phyloP scores from a whole-genome alignment of 2,888 invertebrate species.

The Synergus japonicus region DNA sequence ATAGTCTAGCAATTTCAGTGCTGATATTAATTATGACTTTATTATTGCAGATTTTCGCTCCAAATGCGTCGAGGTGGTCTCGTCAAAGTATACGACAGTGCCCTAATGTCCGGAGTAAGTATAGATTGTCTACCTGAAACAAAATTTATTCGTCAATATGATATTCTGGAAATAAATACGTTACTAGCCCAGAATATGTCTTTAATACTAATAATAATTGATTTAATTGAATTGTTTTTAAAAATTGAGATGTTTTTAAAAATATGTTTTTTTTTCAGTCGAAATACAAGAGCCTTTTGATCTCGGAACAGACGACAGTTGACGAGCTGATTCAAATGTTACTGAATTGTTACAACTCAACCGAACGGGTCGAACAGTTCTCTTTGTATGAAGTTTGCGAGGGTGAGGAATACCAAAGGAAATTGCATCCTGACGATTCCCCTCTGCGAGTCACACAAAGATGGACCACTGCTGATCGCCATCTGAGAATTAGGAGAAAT shows the following conservation, averaged over 20 bases:
- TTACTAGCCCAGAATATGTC: background rate
- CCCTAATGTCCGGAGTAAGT: slow-evolving; percentile 88
- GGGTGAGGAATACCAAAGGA: slow-evolving; percentile 91
- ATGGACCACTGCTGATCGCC: slow-evolving; percentile 83
- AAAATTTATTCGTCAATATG: background rate
- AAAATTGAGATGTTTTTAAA: background rate
- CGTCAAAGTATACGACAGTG: slow-evolving; percentile 94
- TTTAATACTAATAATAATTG: slow-evolving; percentile 12
- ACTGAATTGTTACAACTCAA: slow-evolving; percentile 90
- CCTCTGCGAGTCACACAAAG: slow-evolving; percentile 88
- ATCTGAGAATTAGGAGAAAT: slow-evolving; percentile 90
- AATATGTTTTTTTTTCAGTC: slow-evolving; percentile 79
- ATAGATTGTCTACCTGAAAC: slow-evolving; percentile 18
- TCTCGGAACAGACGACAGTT: slow-evolving; percentile 92
- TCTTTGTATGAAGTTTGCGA: slow-evolving; percentile 92
- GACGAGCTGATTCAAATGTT: slow-evolving; percentile 92
- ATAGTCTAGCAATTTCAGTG: background rate
- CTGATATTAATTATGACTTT: background rate
- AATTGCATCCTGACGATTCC: slow-evolving; percentile 91
- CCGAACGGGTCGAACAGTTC: slow-evolving; percentile 91
- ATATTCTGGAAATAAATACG: background rate
- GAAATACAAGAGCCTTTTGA: slow-evolving; percentile 93
- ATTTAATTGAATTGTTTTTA: background rate
- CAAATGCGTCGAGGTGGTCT: slow-evolving; percentile 94
- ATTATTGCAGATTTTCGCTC: slow-evolving; percentile 86